Conservation (phyloP, 2,113 vertebrate genomes). For the Nothobranchius kuhntae region DNA sequence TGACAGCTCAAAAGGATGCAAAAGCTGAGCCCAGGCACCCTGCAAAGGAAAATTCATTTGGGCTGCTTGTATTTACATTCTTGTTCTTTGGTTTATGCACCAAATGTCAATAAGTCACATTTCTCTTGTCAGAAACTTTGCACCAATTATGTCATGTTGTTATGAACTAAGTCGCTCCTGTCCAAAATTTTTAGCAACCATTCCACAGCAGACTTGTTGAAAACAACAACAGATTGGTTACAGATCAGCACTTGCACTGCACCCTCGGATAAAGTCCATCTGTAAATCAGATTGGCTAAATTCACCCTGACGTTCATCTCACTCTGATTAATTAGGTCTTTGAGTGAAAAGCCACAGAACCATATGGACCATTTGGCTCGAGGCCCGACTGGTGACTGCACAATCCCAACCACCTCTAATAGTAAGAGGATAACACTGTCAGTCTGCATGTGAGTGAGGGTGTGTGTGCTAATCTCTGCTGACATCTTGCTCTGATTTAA, state of each 20-base stretch:
- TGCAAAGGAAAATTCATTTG: no score
- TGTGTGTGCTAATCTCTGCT: slow-evolving; percentile 28
- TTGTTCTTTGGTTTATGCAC: no score
- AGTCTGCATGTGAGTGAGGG: slow-evolving; percentile 1
- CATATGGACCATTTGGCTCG: slow-evolving; percentile 62
- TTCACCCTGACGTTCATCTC: slow-evolving; percentile 33
- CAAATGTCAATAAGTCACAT: no score
- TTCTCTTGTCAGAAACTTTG: no score
- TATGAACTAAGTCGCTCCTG: no score
- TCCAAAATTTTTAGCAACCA: no score
- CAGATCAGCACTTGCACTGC: slow-evolving; percentile 5
- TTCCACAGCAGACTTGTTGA: neutral
- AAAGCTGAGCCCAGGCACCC: no score
- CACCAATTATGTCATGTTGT: no score
- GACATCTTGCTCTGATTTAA: slow-evolving; percentile 15
- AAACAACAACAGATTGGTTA: slow-evolving; percentile 33
- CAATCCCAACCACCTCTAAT: slow-evolving; percentile 13
- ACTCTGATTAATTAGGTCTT: slow-evolving; percentile 40
- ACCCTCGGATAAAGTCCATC: slow-evolving; percentile 56
- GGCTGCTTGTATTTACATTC: no score
- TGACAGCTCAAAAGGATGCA: no score
- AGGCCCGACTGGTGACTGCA: neutral
- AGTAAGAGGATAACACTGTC: slow-evolving; percentile 61
- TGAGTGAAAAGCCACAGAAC: slow-evolving; percentile 45
- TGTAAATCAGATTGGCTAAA: slow-evolving; percentile 60